Evolutionary conservation across 2,888 invertebrate species (phyloP).

Genomic region (Hyles lineata): DNA sequence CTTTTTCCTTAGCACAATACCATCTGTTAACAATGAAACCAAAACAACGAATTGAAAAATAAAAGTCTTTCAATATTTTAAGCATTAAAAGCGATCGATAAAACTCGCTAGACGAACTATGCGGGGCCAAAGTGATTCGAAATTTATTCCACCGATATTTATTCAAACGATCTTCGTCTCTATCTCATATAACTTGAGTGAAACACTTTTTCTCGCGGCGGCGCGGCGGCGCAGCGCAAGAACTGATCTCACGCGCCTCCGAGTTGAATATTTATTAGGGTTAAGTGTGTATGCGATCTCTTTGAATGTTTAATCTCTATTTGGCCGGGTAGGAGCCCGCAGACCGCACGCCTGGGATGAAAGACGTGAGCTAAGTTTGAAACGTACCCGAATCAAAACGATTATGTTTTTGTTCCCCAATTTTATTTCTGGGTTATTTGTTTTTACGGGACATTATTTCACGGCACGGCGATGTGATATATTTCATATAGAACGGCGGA

Average conservation of each 20-base stretch:
- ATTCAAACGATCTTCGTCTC: constrained; percentile 69
- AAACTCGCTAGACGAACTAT: background rate
- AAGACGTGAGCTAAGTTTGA: constrained; percentile 28
- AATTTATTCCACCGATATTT: constrained; percentile 58
- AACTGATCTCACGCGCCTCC: constrained; percentile 81
- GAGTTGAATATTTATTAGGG: constrained; percentile 82
- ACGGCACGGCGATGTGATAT: background rate
- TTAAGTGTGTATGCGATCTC: constrained; percentile 83
- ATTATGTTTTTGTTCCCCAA: background rate
- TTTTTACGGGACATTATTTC: background rate
- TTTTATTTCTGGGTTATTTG: constrained; percentile 24
- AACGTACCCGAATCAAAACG: constrained; percentile 29
- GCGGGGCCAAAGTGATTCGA: constrained; percentile 45
- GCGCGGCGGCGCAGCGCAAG: constrained; percentile 64
- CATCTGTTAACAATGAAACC: no score
- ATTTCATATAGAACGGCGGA: background rate
- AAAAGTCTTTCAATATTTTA: no score
- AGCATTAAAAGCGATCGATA: background rate
- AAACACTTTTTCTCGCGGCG: constrained; percentile 73
- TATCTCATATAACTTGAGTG: constrained; percentile 78
- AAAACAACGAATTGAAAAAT: no score
- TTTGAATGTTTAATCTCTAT: constrained; percentile 83
- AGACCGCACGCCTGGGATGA: constrained; percentile 33
- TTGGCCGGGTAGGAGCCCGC: constrained; percentile 58
- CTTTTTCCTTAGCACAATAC: no score